These are phyloP conservation scores for Heteromyza rotundicornis DNA, from an alignment of 2,888 invertebrate genomes.

Conservation along the genomic window DNA sequence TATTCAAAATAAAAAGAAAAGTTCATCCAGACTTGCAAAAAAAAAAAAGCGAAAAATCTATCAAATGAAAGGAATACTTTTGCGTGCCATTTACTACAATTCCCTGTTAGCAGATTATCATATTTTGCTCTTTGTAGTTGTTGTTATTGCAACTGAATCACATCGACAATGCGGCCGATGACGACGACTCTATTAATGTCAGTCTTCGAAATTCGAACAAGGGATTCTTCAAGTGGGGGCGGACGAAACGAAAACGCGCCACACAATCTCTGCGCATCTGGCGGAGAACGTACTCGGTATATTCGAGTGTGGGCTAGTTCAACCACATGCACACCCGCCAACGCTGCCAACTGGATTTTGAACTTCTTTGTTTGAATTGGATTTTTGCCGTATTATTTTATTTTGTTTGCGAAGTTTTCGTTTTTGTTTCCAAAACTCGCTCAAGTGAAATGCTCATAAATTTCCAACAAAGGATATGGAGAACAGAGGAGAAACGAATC, in stretches of 20 bases:
- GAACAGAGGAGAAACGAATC: too few relatives aligned
- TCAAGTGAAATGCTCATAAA: neutral
- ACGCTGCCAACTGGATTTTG: neutral
- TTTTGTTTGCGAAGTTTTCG: neutral
- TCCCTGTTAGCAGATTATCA: too few relatives aligned
- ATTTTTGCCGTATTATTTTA: neutral
- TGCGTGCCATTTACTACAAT: too few relatives aligned
- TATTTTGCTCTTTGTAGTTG: too few relatives aligned
- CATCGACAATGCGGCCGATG: neutral
- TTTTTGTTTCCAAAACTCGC: neutral
- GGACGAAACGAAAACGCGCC: neutral
- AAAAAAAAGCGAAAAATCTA: too few relatives aligned
- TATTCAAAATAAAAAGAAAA: too few relatives aligned
- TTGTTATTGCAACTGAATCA: too few relatives aligned
- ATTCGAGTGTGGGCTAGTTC: too few relatives aligned
- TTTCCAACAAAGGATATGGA: neutral
- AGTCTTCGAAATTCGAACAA: neutral
- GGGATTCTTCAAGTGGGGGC: neutral
- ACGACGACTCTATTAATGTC: conserved; percentile 1
- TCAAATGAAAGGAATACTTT: too few relatives aligned
- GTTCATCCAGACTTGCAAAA: too few relatives aligned
- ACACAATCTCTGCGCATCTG: neutral
- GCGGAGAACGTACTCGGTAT: too few relatives aligned
- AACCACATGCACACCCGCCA: neutral
- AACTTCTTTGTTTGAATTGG: conserved; percentile 2